Evolutionary conservation across 2,888 invertebrate species (phyloP).

Genomic region (Eretmocerus hayati): DNA sequence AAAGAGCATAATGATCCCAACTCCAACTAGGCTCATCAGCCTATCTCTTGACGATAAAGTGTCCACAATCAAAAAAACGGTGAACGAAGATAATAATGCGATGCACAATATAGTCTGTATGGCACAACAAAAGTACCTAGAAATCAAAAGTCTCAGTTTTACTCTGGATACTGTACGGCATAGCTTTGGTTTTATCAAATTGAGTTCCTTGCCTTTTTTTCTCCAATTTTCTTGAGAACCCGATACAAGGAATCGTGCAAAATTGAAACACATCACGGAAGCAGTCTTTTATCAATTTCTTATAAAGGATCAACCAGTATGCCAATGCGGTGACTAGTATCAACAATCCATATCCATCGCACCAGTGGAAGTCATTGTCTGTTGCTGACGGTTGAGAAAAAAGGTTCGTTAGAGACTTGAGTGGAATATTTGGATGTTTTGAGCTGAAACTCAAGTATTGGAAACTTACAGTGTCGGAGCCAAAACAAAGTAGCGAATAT

Average conservation of each 20-base stretch:
- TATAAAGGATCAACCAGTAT: constrained; percentile 56
- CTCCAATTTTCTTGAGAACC: too few relatives aligned
- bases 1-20: constrained; percentile 55
- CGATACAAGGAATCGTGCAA: too few relatives aligned
- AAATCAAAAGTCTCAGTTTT: not conserved
- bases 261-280: not conserved
- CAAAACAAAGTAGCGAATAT: constrained; percentile 36
- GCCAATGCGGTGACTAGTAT: constrained; percentile 56
- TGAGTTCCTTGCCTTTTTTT: too few relatives aligned
- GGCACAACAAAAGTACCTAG: constrained; percentile 49
- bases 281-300: constrained; percentile 27
- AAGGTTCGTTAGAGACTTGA: too few relatives aligned
- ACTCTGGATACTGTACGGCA: constrained; percentile 16
- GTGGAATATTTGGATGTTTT: too few relatives aligned
- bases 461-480: constrained; percentile 28
- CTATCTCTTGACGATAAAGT: constrained; percentile 52
- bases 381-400: constrained; percentile 24
- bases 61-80: constrained; percentile 60
- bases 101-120: constrained; percentile 38
- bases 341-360: constrained; percentile 68
- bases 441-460: too few relatives aligned
- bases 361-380: constrained; percentile 41
- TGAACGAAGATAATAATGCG: constrained; percentile 49
- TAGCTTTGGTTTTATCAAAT: too few relatives aligned
- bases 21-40: constrained; percentile 63